phyloP scores from a whole-genome alignment of 2,113 vertebrate species.

The Halichoerus grypus region DNA sequence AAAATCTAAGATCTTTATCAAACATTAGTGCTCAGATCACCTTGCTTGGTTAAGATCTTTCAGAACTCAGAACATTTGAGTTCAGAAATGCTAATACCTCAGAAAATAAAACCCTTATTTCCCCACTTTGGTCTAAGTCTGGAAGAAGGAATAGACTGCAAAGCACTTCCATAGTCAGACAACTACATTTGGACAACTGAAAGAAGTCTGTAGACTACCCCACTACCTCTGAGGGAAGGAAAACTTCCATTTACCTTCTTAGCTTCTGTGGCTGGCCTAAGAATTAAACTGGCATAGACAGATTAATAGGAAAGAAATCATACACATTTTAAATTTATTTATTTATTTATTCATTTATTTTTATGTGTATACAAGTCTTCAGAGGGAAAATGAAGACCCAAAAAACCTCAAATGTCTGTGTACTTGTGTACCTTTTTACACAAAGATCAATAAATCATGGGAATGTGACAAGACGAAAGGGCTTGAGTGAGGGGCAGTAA shows the following conservation, averaged over 20 bases:
- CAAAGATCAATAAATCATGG: neutral
- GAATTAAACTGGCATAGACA: neutral
- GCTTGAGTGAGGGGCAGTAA: neutral
- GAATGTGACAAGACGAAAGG: neutral
- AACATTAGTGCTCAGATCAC: constrained; percentile 25
- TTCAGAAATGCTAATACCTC: neutral
- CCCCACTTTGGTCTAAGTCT: neutral
- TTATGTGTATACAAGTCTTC: neutral
- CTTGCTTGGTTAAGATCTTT: neutral
- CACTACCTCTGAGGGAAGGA: neutral
- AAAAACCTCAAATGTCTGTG: neutral
- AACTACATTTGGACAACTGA: neutral
- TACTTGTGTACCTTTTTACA: neutral
- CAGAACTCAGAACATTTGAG: constrained; percentile 17
- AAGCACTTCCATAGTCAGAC: neutral
- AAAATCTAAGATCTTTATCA: constrained; percentile 16
- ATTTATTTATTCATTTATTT: neutral
- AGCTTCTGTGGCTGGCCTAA: neutral
- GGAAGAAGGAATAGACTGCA: neutral
- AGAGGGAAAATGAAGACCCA: neutral
- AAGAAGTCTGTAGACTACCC: neutral
- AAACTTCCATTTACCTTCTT: neutral
- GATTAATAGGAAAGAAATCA: neutral
- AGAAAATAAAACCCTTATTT: neutral
- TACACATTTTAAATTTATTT: neutral